Percentiles rank a stretch among this genome's conserved stretches.
Conservation (phyloP, 2,888 invertebrate species). For the Apotomis turbidana region DNA sequence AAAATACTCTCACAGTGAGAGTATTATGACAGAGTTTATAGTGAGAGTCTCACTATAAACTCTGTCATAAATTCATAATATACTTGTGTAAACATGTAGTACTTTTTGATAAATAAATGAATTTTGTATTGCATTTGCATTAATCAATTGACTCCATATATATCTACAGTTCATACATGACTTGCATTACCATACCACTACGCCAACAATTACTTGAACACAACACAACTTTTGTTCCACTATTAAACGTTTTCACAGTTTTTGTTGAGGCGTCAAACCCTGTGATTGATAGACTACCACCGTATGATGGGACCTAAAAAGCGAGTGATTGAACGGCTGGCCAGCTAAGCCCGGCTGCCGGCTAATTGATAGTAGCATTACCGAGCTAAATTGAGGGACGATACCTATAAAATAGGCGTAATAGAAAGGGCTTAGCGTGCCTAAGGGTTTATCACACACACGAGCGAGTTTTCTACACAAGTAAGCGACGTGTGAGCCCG, state of each 20-base stretch:
- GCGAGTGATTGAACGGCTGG: constrained; percentile 52
- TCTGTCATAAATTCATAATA: too few relatives aligned
- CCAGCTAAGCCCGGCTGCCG: constrained; percentile 50
- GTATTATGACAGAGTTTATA: too few relatives aligned
- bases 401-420: constrained; percentile 27
- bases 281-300: constrained; percentile 37
- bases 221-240: constrained; percentile 27
- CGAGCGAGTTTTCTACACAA: too few relatives aligned
- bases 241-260: constrained; percentile 36
- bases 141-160: neutral
- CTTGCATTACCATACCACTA: constrained; percentile 21
- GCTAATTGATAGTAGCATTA: constrained; percentile 62
- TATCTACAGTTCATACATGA: constrained; percentile 21
- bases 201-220: constrained; percentile 29
- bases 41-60: too few relatives aligned
- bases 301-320: constrained; percentile 33
- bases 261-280: constrained; percentile 23
- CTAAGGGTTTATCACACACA: neutral
- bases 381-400: constrained; percentile 56
- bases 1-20: too few relatives aligned
- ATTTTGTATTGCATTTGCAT: neutral
- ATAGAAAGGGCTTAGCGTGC: neutral
- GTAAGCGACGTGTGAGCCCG: too few relatives aligned
- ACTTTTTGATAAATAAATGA: too few relatives aligned
- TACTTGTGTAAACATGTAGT: too few relatives aligned